Evolutionary conservation across 2,113 vertebrate species (phyloP), one percentile per base, ranked within the genome.

Genomic region (Petrocephalus microphthalmus): DNA sequence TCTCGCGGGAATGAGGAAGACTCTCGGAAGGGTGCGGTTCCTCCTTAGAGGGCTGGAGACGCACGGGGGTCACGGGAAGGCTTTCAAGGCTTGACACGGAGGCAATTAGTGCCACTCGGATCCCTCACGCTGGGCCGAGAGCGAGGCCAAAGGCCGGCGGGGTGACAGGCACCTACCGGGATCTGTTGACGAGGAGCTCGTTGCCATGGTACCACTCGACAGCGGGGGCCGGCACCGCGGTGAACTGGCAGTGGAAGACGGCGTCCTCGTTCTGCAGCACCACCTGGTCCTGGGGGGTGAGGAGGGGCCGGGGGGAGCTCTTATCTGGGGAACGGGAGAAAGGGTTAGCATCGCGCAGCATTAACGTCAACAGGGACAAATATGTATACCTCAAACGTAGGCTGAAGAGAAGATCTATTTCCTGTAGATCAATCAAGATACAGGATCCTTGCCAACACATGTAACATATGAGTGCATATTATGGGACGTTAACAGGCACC

Each of bases 231-330:
- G 98, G 98, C 85, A 95, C 94, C 0, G 98, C 98, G 0, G 95
- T 94, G 92, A 99, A 99, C 94, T 97, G 97, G 92, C 98, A 99
- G 91, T 99, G 97, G 87, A 99, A 97, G 92, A 96, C 93, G 17
- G 97, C 98, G 90, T 97, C 97, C 88, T 97, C 98, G 0, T 98
- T 98, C 95, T 53, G 96, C 67, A 96, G 90, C 89, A 99, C 98
- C 1, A 98, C 96, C 93, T 97, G 95, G 91, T 99, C 96, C 93
- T 96, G 95, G 0, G 98, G 98, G 2, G 93, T 51, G 81, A 98
- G 84, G 90, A 97, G 92, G 0, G 96, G 93, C 88, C 94, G 96
- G 3, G 98, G 97, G 88, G 97, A 97, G 91, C 97, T 98, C 92
- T 98, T 96, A 2, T 99, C 98, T 99, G 92, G 53, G 0, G 25